Conservation (phyloP, 1,140 invertebrate genomes). For the Globodera rostochiensis region DNA sequence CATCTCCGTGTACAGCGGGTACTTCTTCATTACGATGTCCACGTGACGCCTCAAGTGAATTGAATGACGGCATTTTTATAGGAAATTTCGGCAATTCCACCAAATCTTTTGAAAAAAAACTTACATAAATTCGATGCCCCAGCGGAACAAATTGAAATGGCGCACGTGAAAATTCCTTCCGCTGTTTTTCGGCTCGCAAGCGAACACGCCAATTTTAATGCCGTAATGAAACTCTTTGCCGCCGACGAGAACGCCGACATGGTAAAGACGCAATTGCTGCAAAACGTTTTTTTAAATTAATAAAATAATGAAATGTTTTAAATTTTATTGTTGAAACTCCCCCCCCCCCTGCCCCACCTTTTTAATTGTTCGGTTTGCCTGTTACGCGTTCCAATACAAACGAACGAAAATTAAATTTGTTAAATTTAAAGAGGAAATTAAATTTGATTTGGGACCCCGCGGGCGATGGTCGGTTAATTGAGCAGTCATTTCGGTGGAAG, state of each 20-base stretch:
- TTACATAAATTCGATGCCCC: slow-evolving; percentile 28
- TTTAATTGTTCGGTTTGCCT: background rate
- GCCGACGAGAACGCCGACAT: slow-evolving; percentile 18
- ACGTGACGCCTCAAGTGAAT: slow-evolving; percentile 24
- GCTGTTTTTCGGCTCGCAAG: slow-evolving; percentile 20
- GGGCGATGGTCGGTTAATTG: too few relatives aligned
- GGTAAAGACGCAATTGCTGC: slow-evolving; percentile 24
- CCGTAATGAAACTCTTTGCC: slow-evolving; percentile 27
- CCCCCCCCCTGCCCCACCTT: too few relatives aligned
- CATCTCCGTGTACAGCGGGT: slow-evolving; percentile 9
- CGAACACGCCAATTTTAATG: slow-evolving; percentile 21
- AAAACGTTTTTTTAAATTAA: background rate
- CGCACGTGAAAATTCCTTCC: slow-evolving; percentile 17
- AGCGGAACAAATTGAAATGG: slow-evolving; percentile 18
- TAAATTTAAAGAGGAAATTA: too few relatives aligned
- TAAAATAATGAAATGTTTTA: too few relatives aligned
- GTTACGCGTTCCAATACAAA: background rate
- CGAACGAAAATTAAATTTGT: background rate
- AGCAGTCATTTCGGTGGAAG: background rate
- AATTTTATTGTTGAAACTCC: background rate
- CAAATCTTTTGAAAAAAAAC: background rate
- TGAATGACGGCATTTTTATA: background rate
- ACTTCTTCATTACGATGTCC: slow-evolving; percentile 17
- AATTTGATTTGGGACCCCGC: too few relatives aligned
- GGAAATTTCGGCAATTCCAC: background rate